Evolutionary conservation across 2,888 invertebrate genomes (phyloP).

Genomic region (Hyposoter dolosus): DNA sequence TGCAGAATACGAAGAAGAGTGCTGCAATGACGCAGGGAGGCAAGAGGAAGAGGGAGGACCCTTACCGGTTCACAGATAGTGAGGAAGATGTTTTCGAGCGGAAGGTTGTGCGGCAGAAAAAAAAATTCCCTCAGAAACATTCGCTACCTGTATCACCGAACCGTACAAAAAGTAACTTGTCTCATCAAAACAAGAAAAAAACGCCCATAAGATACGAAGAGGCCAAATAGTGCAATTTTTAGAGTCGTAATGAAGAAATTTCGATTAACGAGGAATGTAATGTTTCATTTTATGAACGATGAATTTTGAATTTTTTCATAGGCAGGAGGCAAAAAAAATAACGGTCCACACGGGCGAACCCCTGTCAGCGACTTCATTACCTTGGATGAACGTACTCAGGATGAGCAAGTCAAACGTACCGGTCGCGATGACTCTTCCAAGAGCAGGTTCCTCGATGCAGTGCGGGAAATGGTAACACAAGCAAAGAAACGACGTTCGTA

Average conservation of each 20-base stretch:
- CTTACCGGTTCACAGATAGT: background rate
- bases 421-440: slow-evolving; percentile 16
- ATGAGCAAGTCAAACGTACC: slow-evolving; percentile 5
- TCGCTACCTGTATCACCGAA: slow-evolving; percentile 4
- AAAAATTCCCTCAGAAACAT: background rate
- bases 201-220: background rate
- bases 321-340: background rate
- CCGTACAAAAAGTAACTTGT: background rate
- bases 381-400: background rate
- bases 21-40: slow-evolving; percentile 18
- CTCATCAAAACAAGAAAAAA: slow-evolving; percentile 7
- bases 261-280: slow-evolving; percentile 1
- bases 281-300: slow-evolving; percentile 15
- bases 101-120: slow-evolving; percentile 7
- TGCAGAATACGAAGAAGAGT: slow-evolving; percentile 17
- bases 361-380: background rate
- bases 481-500: slow-evolving; percentile 30
- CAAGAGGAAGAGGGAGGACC: slow-evolving; percentile 24
- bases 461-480: slow-evolving; percentile 29
- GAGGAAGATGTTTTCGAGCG: slow-evolving; percentile 13
- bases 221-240: slow-evolving; percentile 1
- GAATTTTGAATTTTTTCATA: slow-evolving; percentile 1
- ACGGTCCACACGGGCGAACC: background rate
- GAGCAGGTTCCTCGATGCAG: slow-evolving; percentile 1
- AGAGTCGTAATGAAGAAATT: slow-evolving; percentile 18